Conservation (phyloP, 1,140 invertebrate genomes). For the Cyphomyrmex costatus region DNA sequence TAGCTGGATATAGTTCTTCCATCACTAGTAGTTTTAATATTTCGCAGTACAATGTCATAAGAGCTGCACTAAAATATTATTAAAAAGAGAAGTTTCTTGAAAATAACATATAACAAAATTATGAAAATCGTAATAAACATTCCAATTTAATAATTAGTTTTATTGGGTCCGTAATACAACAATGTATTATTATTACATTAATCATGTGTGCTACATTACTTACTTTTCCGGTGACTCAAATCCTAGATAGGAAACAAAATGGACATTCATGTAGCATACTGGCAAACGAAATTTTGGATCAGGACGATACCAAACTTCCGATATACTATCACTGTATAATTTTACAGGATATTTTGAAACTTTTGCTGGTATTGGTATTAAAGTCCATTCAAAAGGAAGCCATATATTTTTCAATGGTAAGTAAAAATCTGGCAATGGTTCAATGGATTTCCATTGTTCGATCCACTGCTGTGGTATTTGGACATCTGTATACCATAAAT, state of each 20-base stretch:
- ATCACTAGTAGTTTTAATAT: constrained; percentile 88
- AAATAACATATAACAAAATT: not conserved
- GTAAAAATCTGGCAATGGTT: constrained; percentile 88
- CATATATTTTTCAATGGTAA: constrained; percentile 94
- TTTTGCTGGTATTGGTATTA: constrained; percentile 86
- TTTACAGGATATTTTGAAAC: constrained; percentile 88
- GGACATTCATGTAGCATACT: constrained; percentile 91
- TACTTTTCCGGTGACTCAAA: constrained; percentile 89
- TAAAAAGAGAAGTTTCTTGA: not conserved
- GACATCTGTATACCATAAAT: constrained; percentile 88
- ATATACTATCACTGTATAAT: constrained; percentile 88
- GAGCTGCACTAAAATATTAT: constrained; percentile 86
- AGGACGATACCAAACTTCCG: constrained; percentile 95
- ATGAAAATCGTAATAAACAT: not conserved
- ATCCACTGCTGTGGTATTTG: constrained; percentile 89
- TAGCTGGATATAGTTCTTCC: constrained; percentile 93
- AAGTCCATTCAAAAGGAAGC: constrained; percentile 93
- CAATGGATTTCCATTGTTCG: constrained; percentile 88
- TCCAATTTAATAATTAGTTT: no score
- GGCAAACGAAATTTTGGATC: constrained; percentile 96
- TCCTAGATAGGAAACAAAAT: constrained; percentile 91
- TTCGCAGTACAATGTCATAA: constrained; percentile 89
- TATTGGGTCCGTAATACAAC: no score
- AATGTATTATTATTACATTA: not conserved
- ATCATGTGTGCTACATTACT: constrained; percentile 76